Base-by-base conservation (phyloP, 2,797 vertebrate species). In the Anguilla obscura region DNA sequence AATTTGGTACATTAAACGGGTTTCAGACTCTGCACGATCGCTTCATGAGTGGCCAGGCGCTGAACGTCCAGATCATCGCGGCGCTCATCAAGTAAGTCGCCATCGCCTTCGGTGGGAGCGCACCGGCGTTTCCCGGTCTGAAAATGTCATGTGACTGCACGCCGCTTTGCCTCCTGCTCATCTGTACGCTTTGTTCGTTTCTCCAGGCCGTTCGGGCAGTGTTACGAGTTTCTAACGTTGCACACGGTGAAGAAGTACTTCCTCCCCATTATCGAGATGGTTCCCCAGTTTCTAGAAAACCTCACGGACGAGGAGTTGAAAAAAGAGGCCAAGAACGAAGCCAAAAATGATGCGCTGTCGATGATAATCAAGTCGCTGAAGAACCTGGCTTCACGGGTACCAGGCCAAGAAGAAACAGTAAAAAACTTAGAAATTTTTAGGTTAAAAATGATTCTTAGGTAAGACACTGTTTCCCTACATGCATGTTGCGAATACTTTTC, bases 381-480 rank as follows among this genome's bases (percentile, higher is more conserved):
- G 95, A 99, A 98, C 93, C 97, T 99, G 96, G 99, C 99, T 92
- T 99, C 99, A 91, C 97, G 98, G 91, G 98, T 99, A 93, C 98
- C 99, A 89, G 98, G 99, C 91, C 99, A 99, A 95, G 99, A 99
- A 95, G 99, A 99, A 96, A 99, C 98, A 3, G 98, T 99, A 95
- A 99, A 99, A 96, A 99, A 99, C 93, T 98, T 99, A 98, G 99
- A 99, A 96, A 99, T 99, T 97, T 99, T 99, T 98, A 99, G 99
- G 91, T 98, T 99, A 97, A 99, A 99, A 99, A 99, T 99, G 99
- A 99, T 99, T 96, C 98, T 99, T 98, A 99, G 99, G 99, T 99
- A 94, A 98, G 97, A 9, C n/a, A 6, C 14, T 2, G 21, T 60
- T 30, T 88, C 52, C 58, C 0, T 40, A 12, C 36, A 18, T 33